These are phyloP conservation scores for Danio choprae DNA, from an alignment of 2,797 vertebrate species.

Conservation along the genomic window DNA sequence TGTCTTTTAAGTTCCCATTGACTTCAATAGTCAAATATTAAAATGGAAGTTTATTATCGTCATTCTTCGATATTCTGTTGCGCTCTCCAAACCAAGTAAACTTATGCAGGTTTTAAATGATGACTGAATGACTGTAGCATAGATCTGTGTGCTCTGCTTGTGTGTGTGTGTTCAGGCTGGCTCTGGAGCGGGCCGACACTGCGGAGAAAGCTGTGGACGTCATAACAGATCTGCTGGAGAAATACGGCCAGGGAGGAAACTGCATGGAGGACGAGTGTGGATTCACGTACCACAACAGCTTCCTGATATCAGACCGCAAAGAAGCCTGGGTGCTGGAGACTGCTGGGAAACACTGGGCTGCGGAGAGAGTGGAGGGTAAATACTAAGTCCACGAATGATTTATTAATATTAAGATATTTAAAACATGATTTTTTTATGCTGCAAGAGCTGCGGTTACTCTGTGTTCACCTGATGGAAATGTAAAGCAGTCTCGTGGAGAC, in stretches of 20 bases:
- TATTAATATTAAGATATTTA: no score
- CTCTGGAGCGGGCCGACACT: conserved; percentile 91
- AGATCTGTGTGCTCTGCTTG: not conserved
- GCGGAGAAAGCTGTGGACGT: conserved; percentile 88
- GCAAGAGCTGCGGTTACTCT: no score
- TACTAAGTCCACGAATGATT: not conserved
- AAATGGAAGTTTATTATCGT: no score
- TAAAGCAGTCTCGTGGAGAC: no score
- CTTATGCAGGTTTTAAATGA: no score
- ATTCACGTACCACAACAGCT: conserved; percentile 97
- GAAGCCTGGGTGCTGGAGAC: conserved; percentile 98
- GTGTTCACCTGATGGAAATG: no score
- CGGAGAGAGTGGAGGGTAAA: conserved; percentile 92
- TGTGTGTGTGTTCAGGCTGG: conserved; percentile 80
- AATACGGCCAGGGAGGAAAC: conserved; percentile 91
- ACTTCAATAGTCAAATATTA: no score
- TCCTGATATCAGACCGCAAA: conserved; percentile 91
- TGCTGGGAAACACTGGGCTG: conserved; percentile 92
- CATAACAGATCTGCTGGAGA: conserved; percentile 88
- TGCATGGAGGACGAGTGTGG: conserved; percentile 87
- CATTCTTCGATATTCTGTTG: no score
- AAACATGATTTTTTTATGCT: no score
- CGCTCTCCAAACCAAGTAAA: no score
- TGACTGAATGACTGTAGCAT: no score
- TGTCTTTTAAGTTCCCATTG: no score